phyloP scores from a whole-genome alignment of 2,888 invertebrate genomes.

The Brachyptera risi region DNA sequence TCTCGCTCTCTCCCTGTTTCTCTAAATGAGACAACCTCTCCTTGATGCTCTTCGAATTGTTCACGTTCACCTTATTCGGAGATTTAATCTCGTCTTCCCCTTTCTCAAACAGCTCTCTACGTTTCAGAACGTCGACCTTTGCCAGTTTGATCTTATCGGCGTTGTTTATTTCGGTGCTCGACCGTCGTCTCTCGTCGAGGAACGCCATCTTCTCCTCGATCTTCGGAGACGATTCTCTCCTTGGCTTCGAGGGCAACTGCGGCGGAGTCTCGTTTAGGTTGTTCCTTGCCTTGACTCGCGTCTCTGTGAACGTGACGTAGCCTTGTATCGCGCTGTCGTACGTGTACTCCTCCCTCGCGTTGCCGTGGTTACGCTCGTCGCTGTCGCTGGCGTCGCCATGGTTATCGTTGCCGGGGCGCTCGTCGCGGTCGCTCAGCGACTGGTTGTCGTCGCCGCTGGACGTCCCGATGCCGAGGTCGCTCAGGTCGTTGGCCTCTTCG shows the following conservation, averaged over 20 bases:
- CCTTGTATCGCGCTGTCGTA: slow-evolving; percentile 85
- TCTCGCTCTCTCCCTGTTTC: slow-evolving; percentile 37
- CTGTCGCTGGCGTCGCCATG: slow-evolving; percentile 44
- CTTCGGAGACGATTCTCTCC: slow-evolving; percentile 47
- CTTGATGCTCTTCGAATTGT: slow-evolving; percentile 64
- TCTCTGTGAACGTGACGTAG: slow-evolving; percentile 61
- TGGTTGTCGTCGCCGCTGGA: slow-evolving; percentile 37
- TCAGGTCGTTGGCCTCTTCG: slow-evolving; percentile 78
- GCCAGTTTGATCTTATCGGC: slow-evolving; percentile 56
- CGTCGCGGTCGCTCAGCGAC: slow-evolving; percentile 29
- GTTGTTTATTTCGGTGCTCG: slow-evolving; percentile 45
- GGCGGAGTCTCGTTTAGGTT: slow-evolving; percentile 46
- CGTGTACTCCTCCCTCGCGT: slow-evolving; percentile 67
- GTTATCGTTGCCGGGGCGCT: slow-evolving; percentile 46
- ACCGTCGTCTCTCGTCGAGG: slow-evolving; percentile 48
- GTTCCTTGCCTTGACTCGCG: slow-evolving; percentile 60
- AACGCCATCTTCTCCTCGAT: slow-evolving; percentile 60
- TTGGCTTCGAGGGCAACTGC: slow-evolving; percentile 35
- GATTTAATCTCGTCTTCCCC: slow-evolving; percentile 12
- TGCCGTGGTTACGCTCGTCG: slow-evolving; percentile 1
- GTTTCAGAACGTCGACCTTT: slow-evolving; percentile 75
- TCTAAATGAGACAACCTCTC: slow-evolving; percentile 43
- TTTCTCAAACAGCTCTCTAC: slow-evolving; percentile 78
- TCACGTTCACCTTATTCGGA: slow-evolving; percentile 47
- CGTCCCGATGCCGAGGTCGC: slow-evolving; percentile 68